These are phyloP conservation scores for Calyptomena viridis DNA, from an alignment of 2,113 vertebrate species.

Conservation along the genomic window DNA sequence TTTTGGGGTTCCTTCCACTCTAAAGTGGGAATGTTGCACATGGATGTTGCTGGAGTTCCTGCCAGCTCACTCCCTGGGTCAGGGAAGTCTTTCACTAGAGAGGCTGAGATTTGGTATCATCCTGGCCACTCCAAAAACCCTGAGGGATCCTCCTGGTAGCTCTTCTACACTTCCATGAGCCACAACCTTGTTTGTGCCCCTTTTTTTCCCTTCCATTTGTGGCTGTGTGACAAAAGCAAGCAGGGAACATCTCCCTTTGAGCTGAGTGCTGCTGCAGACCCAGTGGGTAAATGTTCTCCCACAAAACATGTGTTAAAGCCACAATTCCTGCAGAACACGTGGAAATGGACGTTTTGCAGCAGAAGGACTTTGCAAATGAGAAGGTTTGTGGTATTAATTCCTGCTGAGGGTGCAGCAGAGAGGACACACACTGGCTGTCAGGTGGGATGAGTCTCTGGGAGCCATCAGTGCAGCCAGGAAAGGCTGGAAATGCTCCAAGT, in stretches of 20 bases:
- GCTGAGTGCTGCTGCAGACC: background rate
- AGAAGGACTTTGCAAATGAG: accelerated
- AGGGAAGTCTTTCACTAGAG: background rate
- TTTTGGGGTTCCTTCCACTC: background rate
- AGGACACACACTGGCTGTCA: background rate
- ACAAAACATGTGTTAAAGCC: background rate
- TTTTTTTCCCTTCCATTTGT: background rate
- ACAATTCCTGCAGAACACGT: background rate
- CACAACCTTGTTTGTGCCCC: background rate
- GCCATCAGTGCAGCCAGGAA: background rate
- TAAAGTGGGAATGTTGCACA: background rate
- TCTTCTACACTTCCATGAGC: background rate
- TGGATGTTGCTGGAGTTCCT: background rate
- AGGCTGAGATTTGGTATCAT: background rate
- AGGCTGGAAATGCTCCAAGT: background rate
- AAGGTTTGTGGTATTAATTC: background rate
- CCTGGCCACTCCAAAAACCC: background rate
- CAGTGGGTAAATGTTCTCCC: background rate
- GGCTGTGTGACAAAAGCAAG: background rate
- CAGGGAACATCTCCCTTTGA: background rate
- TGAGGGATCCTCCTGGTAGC: background rate
- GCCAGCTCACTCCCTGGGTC: background rate
- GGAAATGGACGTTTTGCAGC: background rate
- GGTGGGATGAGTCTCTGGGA: background rate
- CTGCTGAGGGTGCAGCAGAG: background rate